Evolutionary conservation across 2,113 vertebrate genomes (phyloP).

Genomic region (Podilymbus podiceps): DNA sequence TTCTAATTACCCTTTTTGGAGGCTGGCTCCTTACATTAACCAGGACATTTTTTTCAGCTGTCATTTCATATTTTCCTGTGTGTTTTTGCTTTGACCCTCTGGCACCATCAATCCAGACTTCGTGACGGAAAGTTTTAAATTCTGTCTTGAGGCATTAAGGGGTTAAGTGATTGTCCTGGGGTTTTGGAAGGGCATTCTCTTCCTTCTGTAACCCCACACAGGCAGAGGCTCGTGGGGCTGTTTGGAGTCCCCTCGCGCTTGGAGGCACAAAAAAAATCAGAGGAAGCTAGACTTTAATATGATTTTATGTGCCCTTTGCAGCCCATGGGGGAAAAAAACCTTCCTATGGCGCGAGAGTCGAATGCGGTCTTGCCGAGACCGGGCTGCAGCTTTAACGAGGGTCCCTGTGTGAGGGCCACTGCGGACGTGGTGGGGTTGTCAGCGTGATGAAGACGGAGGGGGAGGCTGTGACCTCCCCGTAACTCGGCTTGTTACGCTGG

Average conservation of each 20-base stretch:
- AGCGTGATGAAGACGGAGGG: background rate
- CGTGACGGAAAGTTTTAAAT: background rate
- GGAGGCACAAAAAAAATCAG: background rate
- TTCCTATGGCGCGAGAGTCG: background rate
- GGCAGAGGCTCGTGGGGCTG: background rate
- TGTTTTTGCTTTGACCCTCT: background rate
- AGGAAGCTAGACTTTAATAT: background rate
- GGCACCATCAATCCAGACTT: background rate
- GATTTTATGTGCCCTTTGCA: background rate
- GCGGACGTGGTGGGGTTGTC: background rate
- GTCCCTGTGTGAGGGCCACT: background rate
- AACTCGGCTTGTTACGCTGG: background rate
- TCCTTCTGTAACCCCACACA: background rate
- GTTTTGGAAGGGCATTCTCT: background rate
- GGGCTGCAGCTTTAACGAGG: background rate
- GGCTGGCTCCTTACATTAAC: background rate
- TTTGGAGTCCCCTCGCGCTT: background rate
- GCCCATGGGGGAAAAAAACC: background rate
- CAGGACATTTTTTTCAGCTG: background rate
- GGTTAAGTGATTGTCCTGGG: background rate
- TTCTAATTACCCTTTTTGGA: background rate
- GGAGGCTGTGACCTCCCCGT: background rate
- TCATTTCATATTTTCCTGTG: background rate
- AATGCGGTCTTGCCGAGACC: rapidly evolving
- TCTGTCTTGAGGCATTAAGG: background rate